phyloP scores from a whole-genome alignment of 2,113 vertebrate species.

The Ophiodon elongatus region DNA sequence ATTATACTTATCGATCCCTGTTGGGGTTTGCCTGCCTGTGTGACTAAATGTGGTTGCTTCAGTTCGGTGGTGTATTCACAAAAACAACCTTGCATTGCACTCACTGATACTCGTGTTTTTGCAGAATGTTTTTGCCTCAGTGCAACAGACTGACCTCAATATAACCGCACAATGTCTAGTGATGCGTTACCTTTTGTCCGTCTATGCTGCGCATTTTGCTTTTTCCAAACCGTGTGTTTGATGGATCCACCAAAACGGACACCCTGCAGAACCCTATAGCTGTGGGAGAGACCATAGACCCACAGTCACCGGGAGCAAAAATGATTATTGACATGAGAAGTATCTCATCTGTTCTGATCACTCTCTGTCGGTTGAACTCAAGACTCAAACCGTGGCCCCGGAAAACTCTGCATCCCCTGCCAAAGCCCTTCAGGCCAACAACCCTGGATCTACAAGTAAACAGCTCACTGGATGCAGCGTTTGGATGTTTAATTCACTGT shows the following conservation, averaged over 20 bases:
- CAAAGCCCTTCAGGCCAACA: constrained; percentile 58
- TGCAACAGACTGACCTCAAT: constrained; percentile 20
- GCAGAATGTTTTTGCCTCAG: neutral
- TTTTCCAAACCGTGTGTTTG: neutral
- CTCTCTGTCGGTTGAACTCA: constrained; percentile 21
- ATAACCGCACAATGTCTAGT: neutral
- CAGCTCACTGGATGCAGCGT: constrained; percentile 40
- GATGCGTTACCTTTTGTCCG: neutral
- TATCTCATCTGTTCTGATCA: constrained; percentile 25
- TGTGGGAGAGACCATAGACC: neutral
- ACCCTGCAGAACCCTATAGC: neutral
- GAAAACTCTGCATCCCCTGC: constrained; percentile 43
- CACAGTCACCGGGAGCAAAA: neutral
- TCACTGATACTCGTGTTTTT: neutral
- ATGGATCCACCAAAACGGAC: neutral
- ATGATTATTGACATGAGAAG: constrained; percentile 24
- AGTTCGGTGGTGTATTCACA: neutral
- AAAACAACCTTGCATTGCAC: neutral
- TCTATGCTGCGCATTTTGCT: neutral
- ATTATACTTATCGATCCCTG: neutral
- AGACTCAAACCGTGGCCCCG: constrained; percentile 37
- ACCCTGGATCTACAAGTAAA: constrained; percentile 53
- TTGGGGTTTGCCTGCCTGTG: neutral
- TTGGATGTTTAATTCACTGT: constrained; percentile 41
- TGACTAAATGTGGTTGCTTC: neutral